A percentile compares a stretch with the other conserved stretches of the same genome.
phyloP scores from a whole-genome alignment of 23 tunicate genomes.

The Diplosoma virens region DNA sequence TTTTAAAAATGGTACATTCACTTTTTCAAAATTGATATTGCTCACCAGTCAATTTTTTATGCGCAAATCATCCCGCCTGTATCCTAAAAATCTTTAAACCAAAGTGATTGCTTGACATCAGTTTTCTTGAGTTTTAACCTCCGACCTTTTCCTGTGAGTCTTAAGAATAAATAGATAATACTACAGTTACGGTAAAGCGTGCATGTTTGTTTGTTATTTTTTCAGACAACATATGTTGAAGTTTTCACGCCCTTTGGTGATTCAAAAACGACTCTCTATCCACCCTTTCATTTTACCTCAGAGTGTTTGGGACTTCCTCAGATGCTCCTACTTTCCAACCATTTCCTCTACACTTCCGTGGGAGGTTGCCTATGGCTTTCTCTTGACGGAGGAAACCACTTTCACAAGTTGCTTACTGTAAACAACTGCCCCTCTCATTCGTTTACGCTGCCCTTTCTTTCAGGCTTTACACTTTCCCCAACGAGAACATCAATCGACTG shows the following conservation, averaged over 20 bases:
- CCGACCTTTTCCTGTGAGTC: not conserved
- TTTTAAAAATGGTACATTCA: too few species aligned
- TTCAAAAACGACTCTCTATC: not conserved
- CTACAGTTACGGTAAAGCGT: not conserved
- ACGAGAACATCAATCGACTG: not conserved
- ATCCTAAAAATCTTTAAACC: too few species aligned
- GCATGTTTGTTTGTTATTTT: not conserved
- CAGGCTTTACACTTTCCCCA: not conserved
- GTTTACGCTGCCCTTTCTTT: not conserved
- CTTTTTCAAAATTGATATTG: too few species aligned
- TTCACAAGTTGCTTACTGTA: not conserved
- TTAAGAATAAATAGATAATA: too few species aligned
- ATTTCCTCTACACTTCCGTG: not conserved
- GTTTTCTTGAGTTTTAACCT: not conserved
- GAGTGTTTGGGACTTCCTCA: not conserved
- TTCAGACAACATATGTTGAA: not conserved
- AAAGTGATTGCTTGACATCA: too few species aligned
- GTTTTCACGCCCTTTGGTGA: not conserved
- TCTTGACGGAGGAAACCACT: slow-evolving; percentile 13
- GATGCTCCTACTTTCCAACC: not conserved
- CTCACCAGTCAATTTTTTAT: too few species aligned
- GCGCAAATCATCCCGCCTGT: too few species aligned
- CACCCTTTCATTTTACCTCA: not conserved
- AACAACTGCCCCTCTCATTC: too few species aligned
- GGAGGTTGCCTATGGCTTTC: slow-evolving; percentile 10